Evolutionary conservation across 1,140 invertebrate species (phyloP), one percentile per base, ranked within the genome.

Genomic region (Plectrocnemia conspersa): DNA sequence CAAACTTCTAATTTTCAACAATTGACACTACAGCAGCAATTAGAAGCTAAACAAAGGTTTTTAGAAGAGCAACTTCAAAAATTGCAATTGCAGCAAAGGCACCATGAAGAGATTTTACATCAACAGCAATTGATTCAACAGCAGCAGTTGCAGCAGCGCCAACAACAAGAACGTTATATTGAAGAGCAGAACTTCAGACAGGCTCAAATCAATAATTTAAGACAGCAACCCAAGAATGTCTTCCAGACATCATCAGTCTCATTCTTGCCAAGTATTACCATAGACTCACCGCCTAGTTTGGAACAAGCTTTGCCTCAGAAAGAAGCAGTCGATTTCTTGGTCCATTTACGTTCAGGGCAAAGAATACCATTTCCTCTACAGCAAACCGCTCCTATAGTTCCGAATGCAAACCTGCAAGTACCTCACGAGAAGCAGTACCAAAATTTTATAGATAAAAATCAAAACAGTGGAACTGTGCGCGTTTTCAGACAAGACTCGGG

Each of bases 1-100:
- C n/a, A n/a, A 86, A 58, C 72, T 84, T 48, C 69, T 86, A 9
- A 67, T 80, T 56, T 82, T 58, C 79, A 82, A 63, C 77, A 83
- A 52, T 64, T 79, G 52, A 68, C 79, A 38, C 71, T 78, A 16
- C 78, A 81, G 52, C 74, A 74, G 52, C 74, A 74, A 41, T 19
- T 48, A 7, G 15, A 84, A 63, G 79, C 85, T 61, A 84, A 86
- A 55, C 84, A 87, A 64, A 75, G 78, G 33, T 66, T 81, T 16
- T 64, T 71, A 25, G 74, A 79, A 61, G 73, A 77, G 53, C 62
- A 69, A 32, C 70, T 88, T 16, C 64, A 63, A 19, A 65, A 63
- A 18, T 46, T 65, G 3, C 63, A 85, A 64, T 73, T 81, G 15
- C 83, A 85, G 63, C 83, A 86, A 63, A 75, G 77, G 47, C 81